Conservation (phyloP, 2,797 vertebrate species). For the Rhadinocentrus ornatus region DNA sequence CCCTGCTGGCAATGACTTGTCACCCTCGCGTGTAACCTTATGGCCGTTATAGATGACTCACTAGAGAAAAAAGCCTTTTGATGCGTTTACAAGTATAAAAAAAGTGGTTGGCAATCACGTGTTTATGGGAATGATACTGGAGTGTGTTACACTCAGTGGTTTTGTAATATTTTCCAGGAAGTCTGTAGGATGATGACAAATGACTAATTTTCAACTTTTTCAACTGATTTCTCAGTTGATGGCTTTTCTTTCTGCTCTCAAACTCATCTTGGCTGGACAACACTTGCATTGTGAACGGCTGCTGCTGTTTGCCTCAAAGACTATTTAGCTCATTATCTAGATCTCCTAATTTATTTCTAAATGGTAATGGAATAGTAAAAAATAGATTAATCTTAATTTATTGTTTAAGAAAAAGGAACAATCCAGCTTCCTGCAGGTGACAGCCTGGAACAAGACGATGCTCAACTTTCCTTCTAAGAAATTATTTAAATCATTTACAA, state of each 20-base stretch:
- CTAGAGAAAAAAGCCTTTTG: constrained; percentile 13
- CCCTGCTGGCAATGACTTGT: constrained; percentile 18
- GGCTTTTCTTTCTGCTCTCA: neutral
- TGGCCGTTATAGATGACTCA: neutral
- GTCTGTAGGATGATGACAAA: constrained; percentile 8
- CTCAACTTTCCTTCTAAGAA: too few relatives aligned
- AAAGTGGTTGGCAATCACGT: neutral
- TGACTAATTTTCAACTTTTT: neutral
- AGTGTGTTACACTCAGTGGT: neutral
- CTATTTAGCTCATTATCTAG: neutral
- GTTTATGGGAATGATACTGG: neutral
- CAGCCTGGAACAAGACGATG: too few relatives aligned
- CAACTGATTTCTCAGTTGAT: neutral
- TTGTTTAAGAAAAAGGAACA: too few relatives aligned
- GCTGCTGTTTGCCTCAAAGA: neutral
- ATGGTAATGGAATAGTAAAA: neutral
- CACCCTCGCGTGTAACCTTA: constrained; percentile 38
- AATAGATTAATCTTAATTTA: neutral
- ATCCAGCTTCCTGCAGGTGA: too few relatives aligned
- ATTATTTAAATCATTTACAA: neutral
- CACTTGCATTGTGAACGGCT: too few relatives aligned
- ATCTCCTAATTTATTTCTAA: neutral
- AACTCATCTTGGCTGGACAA: too few relatives aligned
- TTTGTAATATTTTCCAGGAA: constrained; percentile 2
- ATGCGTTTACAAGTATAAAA: constrained; percentile 9